These are phyloP conservation scores for Dicentrarchus labrax DNA, from an alignment of 2,113 vertebrate species.

Conservation along the genomic window DNA sequence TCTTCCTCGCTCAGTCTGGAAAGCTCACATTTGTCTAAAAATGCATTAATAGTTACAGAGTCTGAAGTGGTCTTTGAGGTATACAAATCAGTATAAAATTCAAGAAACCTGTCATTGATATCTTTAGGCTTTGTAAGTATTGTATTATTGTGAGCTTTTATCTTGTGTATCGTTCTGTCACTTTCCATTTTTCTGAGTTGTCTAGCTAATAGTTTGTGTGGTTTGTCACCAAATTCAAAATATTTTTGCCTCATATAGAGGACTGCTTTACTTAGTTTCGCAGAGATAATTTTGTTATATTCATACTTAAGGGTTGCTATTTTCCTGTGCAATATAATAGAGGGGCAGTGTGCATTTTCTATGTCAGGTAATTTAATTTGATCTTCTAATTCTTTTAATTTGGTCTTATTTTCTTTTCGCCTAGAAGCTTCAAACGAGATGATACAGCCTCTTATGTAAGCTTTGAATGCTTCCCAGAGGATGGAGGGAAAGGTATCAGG, in stretches of 20 bases:
- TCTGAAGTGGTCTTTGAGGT: background rate
- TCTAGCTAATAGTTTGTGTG: background rate
- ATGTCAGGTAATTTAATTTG: no score
- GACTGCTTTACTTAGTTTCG: no score
- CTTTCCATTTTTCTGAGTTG: background rate
- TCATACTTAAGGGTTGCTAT: no score
- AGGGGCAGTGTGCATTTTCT: no score
- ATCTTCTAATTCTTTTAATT: no score
- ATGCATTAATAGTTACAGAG: background rate
- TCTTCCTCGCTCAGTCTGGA: background rate
- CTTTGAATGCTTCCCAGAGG: background rate
- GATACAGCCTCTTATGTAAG: background rate
- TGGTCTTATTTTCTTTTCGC: no score
- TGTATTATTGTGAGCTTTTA: background rate
- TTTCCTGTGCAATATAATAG: no score
- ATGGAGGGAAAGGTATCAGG: background rate
- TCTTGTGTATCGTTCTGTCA: background rate
- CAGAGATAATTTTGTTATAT: no score
- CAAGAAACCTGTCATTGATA: background rate
- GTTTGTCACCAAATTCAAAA: background rate
- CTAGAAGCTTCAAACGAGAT: background rate
- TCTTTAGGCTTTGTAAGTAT: background rate
- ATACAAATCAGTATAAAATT: background rate
- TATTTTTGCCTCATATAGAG: no score
- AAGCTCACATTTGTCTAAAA: background rate